Conservation (phyloP, 1,140 invertebrate genomes). For the Teleopsis dalmanni region DNA sequence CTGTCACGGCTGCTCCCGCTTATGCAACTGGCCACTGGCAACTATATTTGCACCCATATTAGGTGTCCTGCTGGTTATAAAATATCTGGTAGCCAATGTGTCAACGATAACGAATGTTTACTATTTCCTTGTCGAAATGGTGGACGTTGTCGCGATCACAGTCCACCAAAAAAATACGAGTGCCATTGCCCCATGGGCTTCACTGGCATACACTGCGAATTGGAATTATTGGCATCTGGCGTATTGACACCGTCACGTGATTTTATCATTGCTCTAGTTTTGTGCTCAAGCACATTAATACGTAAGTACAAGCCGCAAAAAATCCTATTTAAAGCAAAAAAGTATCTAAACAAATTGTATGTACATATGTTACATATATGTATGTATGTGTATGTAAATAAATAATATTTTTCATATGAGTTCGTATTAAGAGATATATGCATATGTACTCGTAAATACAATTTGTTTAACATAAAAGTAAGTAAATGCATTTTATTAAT, state of each 20-base stretch:
- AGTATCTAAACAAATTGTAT: too few relatives aligned
- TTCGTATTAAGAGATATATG: too few relatives aligned
- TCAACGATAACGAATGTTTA: conserved; percentile 70
- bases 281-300: conserved; percentile 67
- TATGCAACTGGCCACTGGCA: too few relatives aligned
- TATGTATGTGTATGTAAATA: too few relatives aligned
- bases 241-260: conserved; percentile 70
- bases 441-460: too few relatives aligned
- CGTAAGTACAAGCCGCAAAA: conserved; percentile 60
- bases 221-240: conserved; percentile 63
- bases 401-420: too few relatives aligned
- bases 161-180: conserved; percentile 62
- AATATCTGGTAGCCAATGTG: conserved; percentile 55
- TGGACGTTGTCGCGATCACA: conserved; percentile 61
- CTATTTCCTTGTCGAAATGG: conserved; percentile 63
- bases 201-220: conserved; percentile 71
- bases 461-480: too few relatives aligned
- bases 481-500: too few relatives aligned
- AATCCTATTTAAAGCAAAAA: too few relatives aligned
- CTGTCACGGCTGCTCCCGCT: too few relatives aligned
- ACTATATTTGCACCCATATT: conserved; percentile 18
- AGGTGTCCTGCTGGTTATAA: conserved; percentile 67
- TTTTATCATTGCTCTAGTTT: conserved; percentile 73
- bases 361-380: too few relatives aligned
- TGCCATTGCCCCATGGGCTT: conserved; percentile 68